Conservation (phyloP, 1,140 invertebrate species). For the Ooceraea biroi region DNA sequence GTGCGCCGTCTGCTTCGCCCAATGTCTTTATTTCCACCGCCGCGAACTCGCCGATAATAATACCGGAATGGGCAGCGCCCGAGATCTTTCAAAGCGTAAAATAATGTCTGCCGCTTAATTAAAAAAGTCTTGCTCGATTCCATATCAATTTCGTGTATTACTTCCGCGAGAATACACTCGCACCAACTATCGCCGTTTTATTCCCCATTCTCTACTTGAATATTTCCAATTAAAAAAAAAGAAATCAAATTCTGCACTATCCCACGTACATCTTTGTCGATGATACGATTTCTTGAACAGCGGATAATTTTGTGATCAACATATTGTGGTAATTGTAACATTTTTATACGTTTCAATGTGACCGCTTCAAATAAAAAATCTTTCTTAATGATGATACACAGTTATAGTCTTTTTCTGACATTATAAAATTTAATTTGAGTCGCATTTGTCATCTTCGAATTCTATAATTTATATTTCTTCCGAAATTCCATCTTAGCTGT, state of each 20-base stretch:
- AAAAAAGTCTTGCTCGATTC: conserved; percentile 47
- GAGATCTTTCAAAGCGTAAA: conserved; percentile 42
- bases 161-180: conserved; percentile 34
- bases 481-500: too few relatives aligned
- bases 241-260: neutral
- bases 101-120: conserved; percentile 61
- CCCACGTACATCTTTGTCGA: neutral
- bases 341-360: neutral
- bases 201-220: neutral
- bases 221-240: conserved; percentile 35
- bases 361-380: too few relatives aligned
- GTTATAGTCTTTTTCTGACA: too few relatives aligned
- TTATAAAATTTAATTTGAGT: too few relatives aligned
- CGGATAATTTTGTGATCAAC: conserved; percentile 20
- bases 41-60: conserved; percentile 32
- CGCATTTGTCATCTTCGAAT: too few relatives aligned
- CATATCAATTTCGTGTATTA: conserved; percentile 57
- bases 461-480: too few relatives aligned
- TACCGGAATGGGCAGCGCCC: conserved; percentile 7
- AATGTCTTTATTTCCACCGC: conserved; percentile 46
- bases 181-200: conserved; percentile 1
- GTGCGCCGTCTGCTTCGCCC: neutral
- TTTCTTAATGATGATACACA: too few relatives aligned
- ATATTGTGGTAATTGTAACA: neutral
- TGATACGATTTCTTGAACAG: neutral